Evolutionary conservation across 2,797 vertebrate species (phyloP), one percentile per base, ranked within the genome.

Genomic region (Melopsittacus undulatus): DNA sequence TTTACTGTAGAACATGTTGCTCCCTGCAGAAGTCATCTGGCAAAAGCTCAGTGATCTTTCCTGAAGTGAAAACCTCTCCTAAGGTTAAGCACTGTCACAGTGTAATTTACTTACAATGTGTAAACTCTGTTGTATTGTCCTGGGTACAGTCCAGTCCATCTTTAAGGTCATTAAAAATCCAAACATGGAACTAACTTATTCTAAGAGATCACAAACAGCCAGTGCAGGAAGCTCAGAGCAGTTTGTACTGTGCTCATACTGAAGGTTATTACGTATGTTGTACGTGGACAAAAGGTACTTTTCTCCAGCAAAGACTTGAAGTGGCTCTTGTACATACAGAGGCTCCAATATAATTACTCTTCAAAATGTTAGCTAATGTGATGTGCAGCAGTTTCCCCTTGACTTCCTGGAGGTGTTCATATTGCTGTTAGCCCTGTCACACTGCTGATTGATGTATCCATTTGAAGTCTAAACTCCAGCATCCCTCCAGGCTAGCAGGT

Each of bases 211-310:
- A 3, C 20, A 30, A 76, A 21, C 29, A 79, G 59, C 2, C 54
- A 21, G 86, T 6, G 46, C 75, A 75, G 81, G 64, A 51, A 24
- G 13, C 2, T 21, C 38, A 51, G 70, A 70, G 83, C 70, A 38
- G 59, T 46, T 67, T 54, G 46, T 73, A 10, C 17, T 4, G 1
- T 26, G 76, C 10, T 94, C 17, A 1, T 8, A 3, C 5, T 2
- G 17, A 70, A 77, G 87, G 67, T 68, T 61, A 4, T 68, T 52
- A 5, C 0, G 2, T 40, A 6, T 0, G 1, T 78, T n/a, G 57
- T 32, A 17, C 0, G 0, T 92, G 81, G 81, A 74, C 84, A 36
- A 26, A 36, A 59, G n/a, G 34, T 59, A 17, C 72, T 89, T 89
- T 88, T 70, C 81, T 90, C 13, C 75, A 80, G 92, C 67, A 21